Conservation (phyloP, 1,140 invertebrate species). For the Pollicipes pollicipes region DNA sequence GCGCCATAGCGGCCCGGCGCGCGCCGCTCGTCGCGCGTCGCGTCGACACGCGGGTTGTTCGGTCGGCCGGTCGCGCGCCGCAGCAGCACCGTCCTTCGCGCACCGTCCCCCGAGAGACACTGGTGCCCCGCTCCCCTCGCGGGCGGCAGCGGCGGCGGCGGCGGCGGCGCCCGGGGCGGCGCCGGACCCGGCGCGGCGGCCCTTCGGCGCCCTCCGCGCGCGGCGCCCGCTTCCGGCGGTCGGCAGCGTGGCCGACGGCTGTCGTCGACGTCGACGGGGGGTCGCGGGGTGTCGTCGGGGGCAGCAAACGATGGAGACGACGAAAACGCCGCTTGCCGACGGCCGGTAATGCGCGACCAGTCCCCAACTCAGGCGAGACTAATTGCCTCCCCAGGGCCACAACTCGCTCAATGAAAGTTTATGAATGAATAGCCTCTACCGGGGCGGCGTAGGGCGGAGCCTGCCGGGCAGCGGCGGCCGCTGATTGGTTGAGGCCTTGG, state of each 20-base stretch:
- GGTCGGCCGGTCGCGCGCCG: background rate
- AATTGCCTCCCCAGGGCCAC: background rate
- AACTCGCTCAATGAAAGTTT: conserved; percentile 4
- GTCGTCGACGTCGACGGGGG: background rate
- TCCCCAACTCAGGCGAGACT: background rate
- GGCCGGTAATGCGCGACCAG: background rate
- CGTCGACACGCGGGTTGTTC: background rate
- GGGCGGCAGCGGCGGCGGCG: too few species aligned
- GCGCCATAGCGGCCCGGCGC: background rate
- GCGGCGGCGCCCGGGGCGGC: too few species aligned
- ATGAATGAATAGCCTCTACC: conserved; percentile 5
- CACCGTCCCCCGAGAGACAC: background rate
- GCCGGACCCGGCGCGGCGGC: too few species aligned
- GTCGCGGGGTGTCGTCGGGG: background rate
- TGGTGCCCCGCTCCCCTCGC: background rate
- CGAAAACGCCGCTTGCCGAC: too few species aligned
- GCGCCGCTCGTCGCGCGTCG: too few species aligned
- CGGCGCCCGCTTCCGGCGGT: too few species aligned
- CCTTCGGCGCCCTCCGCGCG: too few species aligned
- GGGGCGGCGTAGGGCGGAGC: too few species aligned
- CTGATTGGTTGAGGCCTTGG: background rate
- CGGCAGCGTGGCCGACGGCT: background rate
- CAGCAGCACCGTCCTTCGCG: background rate
- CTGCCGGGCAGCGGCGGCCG: too few species aligned
- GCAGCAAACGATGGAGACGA: too few species aligned